Evolutionary conservation across 1,140 invertebrate genomes (phyloP).

Genomic region (Drosophila santomea): DNA sequence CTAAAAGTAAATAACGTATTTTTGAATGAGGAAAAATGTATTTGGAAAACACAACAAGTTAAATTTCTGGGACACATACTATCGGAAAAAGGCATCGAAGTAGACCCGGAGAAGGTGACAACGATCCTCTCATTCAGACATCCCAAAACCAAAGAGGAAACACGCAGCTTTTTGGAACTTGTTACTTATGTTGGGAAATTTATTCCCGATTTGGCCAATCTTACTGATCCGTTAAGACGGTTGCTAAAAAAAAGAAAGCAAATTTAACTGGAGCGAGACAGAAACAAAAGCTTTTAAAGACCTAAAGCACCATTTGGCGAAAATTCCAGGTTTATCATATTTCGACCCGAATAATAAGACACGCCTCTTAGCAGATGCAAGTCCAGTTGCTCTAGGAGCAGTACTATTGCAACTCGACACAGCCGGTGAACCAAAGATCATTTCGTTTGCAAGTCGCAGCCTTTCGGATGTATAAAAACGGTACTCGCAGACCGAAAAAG

Average conservation of each 20-base stretch:
- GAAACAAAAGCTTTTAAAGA: not conserved
- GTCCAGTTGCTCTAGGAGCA: not conserved
- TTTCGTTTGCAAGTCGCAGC: slow-evolving; percentile 62
- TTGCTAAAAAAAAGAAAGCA: not conserved
- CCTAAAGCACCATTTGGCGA: too few species aligned
- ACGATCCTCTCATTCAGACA: not conserved
- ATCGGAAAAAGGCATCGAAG: not conserved
- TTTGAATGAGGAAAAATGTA: slow-evolving; percentile 3
- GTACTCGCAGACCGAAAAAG: slow-evolving; percentile 84
- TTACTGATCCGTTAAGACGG: not conserved
- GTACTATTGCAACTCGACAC: not conserved
- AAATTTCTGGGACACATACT: not conserved
- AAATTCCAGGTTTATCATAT: slow-evolving; percentile 7
- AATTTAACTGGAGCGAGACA: not conserved
- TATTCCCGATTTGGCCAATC: not conserved
- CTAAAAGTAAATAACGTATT: slow-evolving; percentile 10
- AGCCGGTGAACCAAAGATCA: too few species aligned
- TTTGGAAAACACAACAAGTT: not conserved
- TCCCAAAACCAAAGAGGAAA: too few species aligned
- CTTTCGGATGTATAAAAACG: slow-evolving; percentile 79
- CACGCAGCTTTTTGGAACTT: not conserved
- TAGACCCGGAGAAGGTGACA: not conserved
- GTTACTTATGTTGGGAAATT: not conserved
- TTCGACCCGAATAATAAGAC: slow-evolving; percentile 43
- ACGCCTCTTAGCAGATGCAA: not conserved